Conservation (phyloP, 2,888 invertebrate species). For the Eupithecia insigniata region DNA sequence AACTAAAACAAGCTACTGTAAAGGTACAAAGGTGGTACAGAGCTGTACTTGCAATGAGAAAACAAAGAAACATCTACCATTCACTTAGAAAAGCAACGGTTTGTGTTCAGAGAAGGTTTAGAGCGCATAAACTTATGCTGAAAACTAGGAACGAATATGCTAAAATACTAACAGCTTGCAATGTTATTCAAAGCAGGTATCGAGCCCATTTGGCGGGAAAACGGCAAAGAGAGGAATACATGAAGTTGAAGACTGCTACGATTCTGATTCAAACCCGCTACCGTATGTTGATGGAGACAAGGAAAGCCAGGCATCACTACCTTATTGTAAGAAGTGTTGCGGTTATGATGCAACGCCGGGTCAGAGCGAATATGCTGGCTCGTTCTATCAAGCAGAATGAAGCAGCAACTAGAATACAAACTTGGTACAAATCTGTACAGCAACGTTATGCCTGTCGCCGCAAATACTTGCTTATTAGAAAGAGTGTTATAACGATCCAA, state of each 20-base stretch:
- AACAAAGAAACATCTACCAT: constrained; percentile 61
- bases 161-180: constrained; percentile 60
- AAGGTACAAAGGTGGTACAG: constrained; percentile 69
- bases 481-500: constrained; percentile 64
- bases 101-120: constrained; percentile 67
- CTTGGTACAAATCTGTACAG: constrained; percentile 64
- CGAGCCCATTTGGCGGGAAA: constrained; percentile 57
- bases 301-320: constrained; percentile 56
- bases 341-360: constrained; percentile 66
- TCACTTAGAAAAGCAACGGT: constrained; percentile 49
- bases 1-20: constrained; percentile 49
- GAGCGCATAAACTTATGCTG: constrained; percentile 66
- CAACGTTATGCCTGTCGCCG: constrained; percentile 57
- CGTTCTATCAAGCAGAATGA: constrained; percentile 48
- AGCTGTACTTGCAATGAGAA: constrained; percentile 63
- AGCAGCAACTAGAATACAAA: constrained; percentile 69
- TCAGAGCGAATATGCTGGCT: constrained; percentile 57
- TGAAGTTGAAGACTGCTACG: constrained; percentile 57
- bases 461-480: constrained; percentile 57
- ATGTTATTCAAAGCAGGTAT: constrained; percentile 73
- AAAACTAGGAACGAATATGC: constrained; percentile 62
- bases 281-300: constrained; percentile 56
- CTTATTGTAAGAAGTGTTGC: constrained; percentile 54
- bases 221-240: constrained; percentile 57
- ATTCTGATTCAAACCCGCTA: constrained; percentile 72